These are phyloP conservation scores for Perognathus longimembris DNA, from an alignment of 2,113 vertebrate genomes.

Conservation along the genomic window DNA sequence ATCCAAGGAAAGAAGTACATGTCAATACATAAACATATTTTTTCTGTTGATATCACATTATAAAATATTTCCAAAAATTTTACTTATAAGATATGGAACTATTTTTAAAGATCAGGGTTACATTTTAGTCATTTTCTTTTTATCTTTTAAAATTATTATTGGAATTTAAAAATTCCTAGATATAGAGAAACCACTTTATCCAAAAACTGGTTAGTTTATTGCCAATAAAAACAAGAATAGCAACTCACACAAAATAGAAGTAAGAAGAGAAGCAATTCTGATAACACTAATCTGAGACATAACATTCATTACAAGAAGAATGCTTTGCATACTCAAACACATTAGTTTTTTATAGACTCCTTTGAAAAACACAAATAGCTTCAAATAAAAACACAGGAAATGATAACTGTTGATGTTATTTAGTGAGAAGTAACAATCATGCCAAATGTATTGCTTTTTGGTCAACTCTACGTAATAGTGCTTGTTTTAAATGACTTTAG, in stretches of 20 bases:
- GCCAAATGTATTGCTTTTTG: neutral
- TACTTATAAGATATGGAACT: neutral
- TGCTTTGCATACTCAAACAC: neutral
- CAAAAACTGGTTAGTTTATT: constrained; percentile 21
- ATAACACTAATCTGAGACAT: constrained; percentile 35
- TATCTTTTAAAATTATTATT: neutral
- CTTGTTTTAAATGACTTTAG: constrained; percentile 1
- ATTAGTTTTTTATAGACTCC: neutral
- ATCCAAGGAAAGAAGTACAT: neutral
- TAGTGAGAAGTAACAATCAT: neutral
- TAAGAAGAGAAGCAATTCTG: constrained; percentile 29
- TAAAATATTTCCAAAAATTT: neutral
- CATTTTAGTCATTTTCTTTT: neutral
- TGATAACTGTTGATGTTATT: neutral
- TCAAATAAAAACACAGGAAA: constrained; percentile 37
- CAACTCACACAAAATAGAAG: neutral
- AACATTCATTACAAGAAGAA: neutral
- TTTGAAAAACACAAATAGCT: neutral
- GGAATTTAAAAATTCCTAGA: constrained; percentile 11
- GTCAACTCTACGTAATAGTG: neutral
- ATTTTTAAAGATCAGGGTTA: neutral
- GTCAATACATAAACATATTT: neutral
- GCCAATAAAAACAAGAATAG: constrained; percentile 56
- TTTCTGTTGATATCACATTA: neutral
- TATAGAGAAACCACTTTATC: neutral